Conservation (phyloP, 1,140 invertebrate species). For the Cryptotermes secundus region DNA sequence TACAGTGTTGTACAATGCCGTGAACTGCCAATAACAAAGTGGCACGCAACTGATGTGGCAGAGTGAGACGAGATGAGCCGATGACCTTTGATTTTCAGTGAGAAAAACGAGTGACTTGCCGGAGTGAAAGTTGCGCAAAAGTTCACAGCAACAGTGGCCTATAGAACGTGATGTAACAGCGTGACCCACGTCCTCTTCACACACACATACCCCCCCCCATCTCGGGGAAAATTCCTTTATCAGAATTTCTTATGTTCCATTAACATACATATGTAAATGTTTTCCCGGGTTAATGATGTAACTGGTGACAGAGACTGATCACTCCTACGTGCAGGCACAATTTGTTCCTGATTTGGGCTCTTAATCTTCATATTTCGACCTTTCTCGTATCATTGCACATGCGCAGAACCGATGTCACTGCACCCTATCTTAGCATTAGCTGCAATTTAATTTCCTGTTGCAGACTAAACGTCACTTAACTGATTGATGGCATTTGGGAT, state of each 20-base stretch:
- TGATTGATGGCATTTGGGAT: neutral
- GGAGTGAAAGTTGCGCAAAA: neutral
- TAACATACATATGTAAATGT: neutral
- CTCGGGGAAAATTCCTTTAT: neutral
- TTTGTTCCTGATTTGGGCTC: neutral
- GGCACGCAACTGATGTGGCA: neutral
- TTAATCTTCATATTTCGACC: neutral
- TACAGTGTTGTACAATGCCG: too few species aligned
- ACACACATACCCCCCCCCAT: too few species aligned
- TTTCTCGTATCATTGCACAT: too few species aligned
- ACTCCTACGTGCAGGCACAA: neutral
- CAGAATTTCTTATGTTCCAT: neutral
- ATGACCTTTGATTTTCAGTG: slow-evolving; percentile 16
- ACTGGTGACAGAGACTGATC: neutral
- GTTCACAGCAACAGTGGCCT: neutral
- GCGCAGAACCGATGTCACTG: neutral
- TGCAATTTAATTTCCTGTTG: neutral
- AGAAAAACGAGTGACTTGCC: neutral
- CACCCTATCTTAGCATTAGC: neutral
- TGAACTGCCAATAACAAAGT: neutral
- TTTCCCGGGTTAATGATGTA: neutral
- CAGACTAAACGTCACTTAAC: neutral
- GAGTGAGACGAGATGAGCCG: neutral
- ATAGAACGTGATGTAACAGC: neutral
- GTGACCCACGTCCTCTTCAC: neutral